phyloP scores from a whole-genome alignment of 2,113 vertebrate genomes.

The Piaya cayana region DNA sequence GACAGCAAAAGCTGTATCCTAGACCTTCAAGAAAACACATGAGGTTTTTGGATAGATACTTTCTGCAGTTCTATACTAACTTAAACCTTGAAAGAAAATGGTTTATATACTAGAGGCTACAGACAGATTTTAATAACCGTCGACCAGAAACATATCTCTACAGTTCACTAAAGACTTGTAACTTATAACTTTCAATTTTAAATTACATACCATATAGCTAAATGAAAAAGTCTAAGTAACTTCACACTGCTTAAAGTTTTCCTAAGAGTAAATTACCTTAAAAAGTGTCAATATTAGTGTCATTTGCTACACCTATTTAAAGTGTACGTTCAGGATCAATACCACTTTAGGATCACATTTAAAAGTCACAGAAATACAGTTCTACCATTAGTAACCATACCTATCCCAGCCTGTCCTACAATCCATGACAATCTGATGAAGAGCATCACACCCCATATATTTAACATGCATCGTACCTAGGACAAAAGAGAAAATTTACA shows the following conservation, averaged over 20 bases:
- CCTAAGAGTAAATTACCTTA: not conserved
- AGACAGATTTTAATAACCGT: not conserved
- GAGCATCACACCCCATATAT: conserved; percentile 99
- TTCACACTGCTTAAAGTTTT: not conserved
- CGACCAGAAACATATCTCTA: not conserved
- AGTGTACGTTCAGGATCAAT: not conserved
- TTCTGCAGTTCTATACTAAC: not conserved
- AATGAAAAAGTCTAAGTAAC: not conserved
- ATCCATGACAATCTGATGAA: conserved; percentile 99
- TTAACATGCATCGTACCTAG: conserved; percentile 98
- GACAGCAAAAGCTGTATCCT: not conserved
- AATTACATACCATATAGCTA: not conserved
- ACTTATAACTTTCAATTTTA: not conserved
- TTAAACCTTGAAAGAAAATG: not conserved
- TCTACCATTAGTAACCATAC: conserved; percentile 71
- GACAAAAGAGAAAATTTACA: not conserved
- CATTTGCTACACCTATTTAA: not conserved
- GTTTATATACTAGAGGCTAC: not conserved
- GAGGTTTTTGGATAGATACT: not conserved
- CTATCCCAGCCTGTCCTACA: conserved; percentile 96
- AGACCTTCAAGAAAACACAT: not conserved
- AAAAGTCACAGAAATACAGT: not conserved
- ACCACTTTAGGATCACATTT: not conserved
- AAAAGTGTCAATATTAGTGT: not conserved
- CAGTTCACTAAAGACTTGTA: not conserved